These are phyloP conservation scores for Serripes groenlandicus DNA, from an alignment of 2,888 invertebrate species.

Conservation along the genomic window DNA sequence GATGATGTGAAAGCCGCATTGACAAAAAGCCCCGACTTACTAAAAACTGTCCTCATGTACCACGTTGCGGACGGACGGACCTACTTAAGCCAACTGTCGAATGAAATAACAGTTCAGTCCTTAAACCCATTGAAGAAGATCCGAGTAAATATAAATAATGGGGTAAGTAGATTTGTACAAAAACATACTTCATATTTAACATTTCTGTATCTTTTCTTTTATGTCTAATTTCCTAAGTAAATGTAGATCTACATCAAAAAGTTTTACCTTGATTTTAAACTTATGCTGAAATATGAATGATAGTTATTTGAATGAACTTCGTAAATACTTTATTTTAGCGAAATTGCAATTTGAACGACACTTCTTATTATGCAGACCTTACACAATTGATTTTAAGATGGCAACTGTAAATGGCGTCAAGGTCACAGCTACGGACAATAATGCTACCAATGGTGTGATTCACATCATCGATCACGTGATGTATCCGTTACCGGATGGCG, in stretches of 20 bases:
- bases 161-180: neutral
- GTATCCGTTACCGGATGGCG: constrained; percentile 61
- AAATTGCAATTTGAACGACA: neutral
- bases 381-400: constrained; percentile 23
- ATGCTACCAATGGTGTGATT: constrained; percentile 69
- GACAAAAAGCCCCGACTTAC: constrained; percentile 50
- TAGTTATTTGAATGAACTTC: neutral
- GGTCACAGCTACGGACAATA: constrained; percentile 59
- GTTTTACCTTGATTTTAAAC: neutral
- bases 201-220: neutral
- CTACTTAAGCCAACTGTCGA: constrained; percentile 47
- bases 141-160: constrained; percentile 60
- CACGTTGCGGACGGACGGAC: constrained; percentile 55
- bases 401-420: constrained; percentile 66
- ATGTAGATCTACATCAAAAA: neutral
- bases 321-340: neutral
- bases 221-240: neutral
- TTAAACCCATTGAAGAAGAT: constrained; percentile 42
- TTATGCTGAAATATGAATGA: neutral
- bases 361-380: neutral
- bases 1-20: constrained; percentile 54
- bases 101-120: constrained; percentile 53
- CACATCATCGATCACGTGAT: constrained; percentile 70
- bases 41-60: constrained; percentile 62
- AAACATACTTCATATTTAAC: too few relatives aligned